Base-by-base conservation (phyloP, 2,888 invertebrate species). In the Bombyx huttoni region DNA sequence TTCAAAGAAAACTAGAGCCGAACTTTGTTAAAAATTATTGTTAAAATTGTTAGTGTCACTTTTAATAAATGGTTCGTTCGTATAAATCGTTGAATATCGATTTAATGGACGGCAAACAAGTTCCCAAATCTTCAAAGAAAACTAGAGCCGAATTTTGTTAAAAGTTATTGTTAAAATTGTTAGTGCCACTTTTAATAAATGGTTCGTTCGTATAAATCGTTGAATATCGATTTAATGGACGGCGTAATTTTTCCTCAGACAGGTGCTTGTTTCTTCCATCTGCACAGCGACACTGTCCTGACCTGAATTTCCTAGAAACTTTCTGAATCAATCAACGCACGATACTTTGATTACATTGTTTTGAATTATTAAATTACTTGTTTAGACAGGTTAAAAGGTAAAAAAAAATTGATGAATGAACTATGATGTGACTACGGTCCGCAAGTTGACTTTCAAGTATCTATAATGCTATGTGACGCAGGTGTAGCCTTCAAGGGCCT, bases 211-310 rank as follows among this genome's bases (percentile, higher is more conserved):
- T 40, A 40, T 40, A 40, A 40, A 40, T 40, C 40, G 40, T 40
- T 40, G 40, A 40, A 40, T 40, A 40, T 40, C 12, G 40, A 40
- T 40, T 58, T 71, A 73, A 68, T 70, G 64, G 70, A 70, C 70
- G 64, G 68, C 68, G 65, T 66, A 70, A 70, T 69, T 68, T 75
- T 75, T 72, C 66, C 57, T 62, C 63, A 68, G 68, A 75, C 82
- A 84, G 82, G 84, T 83, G 84, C 76, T 72, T 83, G 84, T 76
- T 72, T 63, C 63, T 63, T 72, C 71, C 84, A 83, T 81, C 84
- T 82, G 84, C 84, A 61, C 67, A 67, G 68, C 70, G 67, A 66
- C 40, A 40, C 40, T 12, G 40, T 40, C 40, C 40, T 12, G 40
- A 40, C 40, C 40, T 40, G 8, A 40, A 40, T 40, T 40, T 40